A percentile compares a stretch with the other conserved stretches of the same genome.
Conservation (phyloP, 2,888 invertebrate genomes). For the Zonitis immaculata region DNA sequence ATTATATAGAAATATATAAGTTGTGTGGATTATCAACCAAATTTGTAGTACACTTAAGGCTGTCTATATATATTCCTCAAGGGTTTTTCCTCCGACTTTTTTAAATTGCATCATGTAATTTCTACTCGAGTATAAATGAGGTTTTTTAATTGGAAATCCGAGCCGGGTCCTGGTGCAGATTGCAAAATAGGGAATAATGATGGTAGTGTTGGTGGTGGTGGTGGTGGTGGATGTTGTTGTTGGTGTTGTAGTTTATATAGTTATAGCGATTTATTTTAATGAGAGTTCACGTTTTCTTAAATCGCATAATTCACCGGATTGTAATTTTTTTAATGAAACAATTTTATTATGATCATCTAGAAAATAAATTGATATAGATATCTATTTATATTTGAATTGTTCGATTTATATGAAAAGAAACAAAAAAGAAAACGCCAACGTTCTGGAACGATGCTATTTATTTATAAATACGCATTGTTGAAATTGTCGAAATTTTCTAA, state of each 20-base stretch:
- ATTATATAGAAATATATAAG: constrained; percentile 19
- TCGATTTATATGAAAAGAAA: too few species aligned
- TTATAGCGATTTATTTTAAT: constrained; percentile 43
- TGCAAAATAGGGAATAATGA: constrained; percentile 14
- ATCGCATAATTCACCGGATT: constrained; percentile 22
- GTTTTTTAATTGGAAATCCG: constrained; percentile 50
- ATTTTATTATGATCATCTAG: too few species aligned
- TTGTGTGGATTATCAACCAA: constrained; percentile 36
- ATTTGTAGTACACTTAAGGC: constrained; percentile 34
- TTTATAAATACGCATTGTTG: neutral
- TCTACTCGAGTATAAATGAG: constrained; percentile 49
- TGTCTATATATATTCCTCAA: constrained; percentile 33
- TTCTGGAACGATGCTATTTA: constrained; percentile 1
- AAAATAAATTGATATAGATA: too few species aligned
- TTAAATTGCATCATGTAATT: constrained; percentile 49
- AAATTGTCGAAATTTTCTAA: constrained; percentile 4
- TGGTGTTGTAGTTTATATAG: too few species aligned
- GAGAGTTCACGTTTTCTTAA: constrained; percentile 37
- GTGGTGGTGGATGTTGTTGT: constrained; percentile 8
- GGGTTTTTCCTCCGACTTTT: constrained; percentile 34
- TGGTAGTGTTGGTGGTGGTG: constrained; percentile 2
- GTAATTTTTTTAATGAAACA: too few species aligned
- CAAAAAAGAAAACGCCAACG: neutral
- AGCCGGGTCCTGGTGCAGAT: constrained; percentile 31
- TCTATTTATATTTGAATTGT: too few species aligned